These are phyloP conservation scores for Falco naumanni DNA, from an alignment of 2,797 vertebrate species.

Conservation along the genomic window DNA sequence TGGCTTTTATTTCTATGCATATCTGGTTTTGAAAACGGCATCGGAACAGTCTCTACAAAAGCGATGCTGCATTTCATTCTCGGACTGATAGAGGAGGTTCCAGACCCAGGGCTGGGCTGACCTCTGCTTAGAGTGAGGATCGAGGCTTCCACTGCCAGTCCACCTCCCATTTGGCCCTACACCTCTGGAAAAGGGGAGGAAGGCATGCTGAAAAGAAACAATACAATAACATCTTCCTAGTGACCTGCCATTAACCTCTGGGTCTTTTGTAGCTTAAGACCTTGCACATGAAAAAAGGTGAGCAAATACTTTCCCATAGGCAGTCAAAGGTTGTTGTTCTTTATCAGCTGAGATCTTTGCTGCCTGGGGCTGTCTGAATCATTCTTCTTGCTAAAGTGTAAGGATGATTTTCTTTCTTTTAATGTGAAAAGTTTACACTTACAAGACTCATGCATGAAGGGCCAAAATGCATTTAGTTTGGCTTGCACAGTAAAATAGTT, in stretches of 20 bases:
- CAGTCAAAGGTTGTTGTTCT: background rate
- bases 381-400: slow-evolving; percentile 2
- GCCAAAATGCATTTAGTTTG: background rate
- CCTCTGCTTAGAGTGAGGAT: background rate
- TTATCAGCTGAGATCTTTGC: background rate
- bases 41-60: background rate
- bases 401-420: slow-evolving; percentile 12
- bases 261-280: background rate
- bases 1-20: background rate
- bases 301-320: slow-evolving; percentile 20
- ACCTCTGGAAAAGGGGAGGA: background rate
- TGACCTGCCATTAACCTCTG: background rate
- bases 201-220: background rate
- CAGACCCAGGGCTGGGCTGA: background rate
- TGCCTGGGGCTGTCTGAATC: slow-evolving; percentile 50
- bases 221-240: background rate
- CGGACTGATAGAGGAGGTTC: accelerated
- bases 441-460: background rate
- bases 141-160: background rate
- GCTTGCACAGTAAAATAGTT: background rate
- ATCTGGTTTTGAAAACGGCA: background rate
- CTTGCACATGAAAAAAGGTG: background rate
- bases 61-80: accelerated
- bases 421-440: slow-evolving; percentile 10
- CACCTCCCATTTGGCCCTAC: background rate